Percentiles rank a stretch among this genome's conserved stretches.
phyloP scores from a whole-genome alignment of 2,113 vertebrate genomes.

The human (Homo sapiens) region GRCh38 chr15:32227001-32227500 shows the following conservation, averaged over 20 bases:
- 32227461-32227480: not conserved
- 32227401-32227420: constrained; percentile 1
- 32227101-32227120: not conserved
- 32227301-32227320: not conserved
- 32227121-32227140: not conserved
- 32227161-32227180: not conserved
- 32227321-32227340: not conserved
- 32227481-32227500: not conserved
- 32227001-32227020: not conserved
- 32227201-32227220: not conserved
- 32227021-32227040: not conserved
- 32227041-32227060: not conserved
- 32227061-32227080: not conserved
- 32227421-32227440: not conserved
- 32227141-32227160: not conserved
- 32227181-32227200: not conserved
- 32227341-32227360: not conserved
- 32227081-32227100: not conserved
- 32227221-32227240: not conserved
- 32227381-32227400: constrained; percentile 17
- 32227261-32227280: not conserved
- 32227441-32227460: not conserved
- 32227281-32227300: not conserved
- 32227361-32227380: not conserved
- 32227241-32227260: not conserved